phyloP scores from a whole-genome alignment of 2,888 invertebrate species.

The Epinotia demarniana region DNA sequence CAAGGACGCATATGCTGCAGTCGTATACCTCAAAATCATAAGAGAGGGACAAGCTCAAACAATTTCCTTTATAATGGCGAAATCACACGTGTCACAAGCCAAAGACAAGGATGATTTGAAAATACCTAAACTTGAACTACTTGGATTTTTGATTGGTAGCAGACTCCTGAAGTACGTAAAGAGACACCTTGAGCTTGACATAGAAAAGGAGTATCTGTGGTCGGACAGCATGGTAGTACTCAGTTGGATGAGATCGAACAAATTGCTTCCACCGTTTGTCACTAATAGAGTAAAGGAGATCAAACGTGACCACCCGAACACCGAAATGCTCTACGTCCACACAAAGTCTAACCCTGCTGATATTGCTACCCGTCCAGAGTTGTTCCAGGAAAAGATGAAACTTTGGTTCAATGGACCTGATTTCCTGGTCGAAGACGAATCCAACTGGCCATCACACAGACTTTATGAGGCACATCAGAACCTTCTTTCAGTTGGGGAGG shows the following conservation, averaged over 20 bases:
- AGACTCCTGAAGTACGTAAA: background rate
- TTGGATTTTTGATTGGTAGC: no score
- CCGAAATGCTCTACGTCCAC: background rate
- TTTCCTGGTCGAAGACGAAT: background rate
- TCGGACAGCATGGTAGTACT: constrained; percentile 1
- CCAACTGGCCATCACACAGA: background rate
- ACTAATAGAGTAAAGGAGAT: background rate
- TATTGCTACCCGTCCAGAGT: background rate
- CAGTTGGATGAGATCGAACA: constrained; percentile 4
- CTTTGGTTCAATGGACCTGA: background rate
- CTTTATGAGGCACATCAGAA: background rate
- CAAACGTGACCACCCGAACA: background rate
- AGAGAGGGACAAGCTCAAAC: no score
- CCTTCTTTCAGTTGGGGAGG: background rate
- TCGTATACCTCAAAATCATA: no score
- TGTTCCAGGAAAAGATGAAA: background rate
- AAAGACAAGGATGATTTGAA: background rate
- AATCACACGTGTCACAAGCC: background rate
- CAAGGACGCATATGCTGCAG: no score
- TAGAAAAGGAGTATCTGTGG: background rate
- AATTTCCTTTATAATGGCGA: background rate
- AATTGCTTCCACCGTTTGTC: background rate
- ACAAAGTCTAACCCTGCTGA: constrained; percentile 2
- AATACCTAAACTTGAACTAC: no score
- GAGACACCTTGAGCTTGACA: background rate